Conservation (phyloP, 2,888 invertebrate species). For the Drosophila kokeensis region DNA sequence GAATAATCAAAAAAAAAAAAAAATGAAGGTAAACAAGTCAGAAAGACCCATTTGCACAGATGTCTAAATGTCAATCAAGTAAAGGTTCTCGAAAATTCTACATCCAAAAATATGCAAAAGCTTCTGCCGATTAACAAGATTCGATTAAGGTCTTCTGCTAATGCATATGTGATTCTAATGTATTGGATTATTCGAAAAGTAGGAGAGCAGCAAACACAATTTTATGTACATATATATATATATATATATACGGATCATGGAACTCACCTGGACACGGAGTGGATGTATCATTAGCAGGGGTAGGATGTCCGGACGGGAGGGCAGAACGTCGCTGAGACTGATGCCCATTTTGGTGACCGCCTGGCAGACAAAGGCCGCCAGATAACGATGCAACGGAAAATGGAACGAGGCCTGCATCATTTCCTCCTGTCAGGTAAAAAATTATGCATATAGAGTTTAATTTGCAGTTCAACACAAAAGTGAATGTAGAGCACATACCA, state of each 20-base stretch:
- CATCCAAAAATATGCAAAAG: neutral
- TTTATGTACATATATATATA: neutral
- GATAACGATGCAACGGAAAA: constrained; percentile 97
- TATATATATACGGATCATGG: neutral
- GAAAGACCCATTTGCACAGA: no score
- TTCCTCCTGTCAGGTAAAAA: constrained; percentile 87
- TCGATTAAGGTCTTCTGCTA: neutral
- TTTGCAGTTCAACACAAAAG: neutral
- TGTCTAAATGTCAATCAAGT: neutral
- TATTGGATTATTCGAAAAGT: neutral
- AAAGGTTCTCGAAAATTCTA: no score
- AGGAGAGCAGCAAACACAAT: neutral
- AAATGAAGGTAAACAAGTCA: no score
- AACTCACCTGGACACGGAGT: constrained; percentile 94
- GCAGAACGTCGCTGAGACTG: constrained; percentile 91
- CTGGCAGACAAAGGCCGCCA: constrained; percentile 94
- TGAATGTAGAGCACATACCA: constrained; percentile 49
- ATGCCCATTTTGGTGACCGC: constrained; percentile 93
- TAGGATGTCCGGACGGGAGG: constrained; percentile 90
- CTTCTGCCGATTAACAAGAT: neutral
- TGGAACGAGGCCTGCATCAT: constrained; percentile 97
- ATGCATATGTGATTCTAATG: neutral
- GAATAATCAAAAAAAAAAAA: no score
- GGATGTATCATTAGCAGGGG: constrained; percentile 96
- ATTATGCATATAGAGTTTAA: no score